phyloP scores from a whole-genome alignment of 23 tunicate species.

The Ascidia mentula region DNA sequence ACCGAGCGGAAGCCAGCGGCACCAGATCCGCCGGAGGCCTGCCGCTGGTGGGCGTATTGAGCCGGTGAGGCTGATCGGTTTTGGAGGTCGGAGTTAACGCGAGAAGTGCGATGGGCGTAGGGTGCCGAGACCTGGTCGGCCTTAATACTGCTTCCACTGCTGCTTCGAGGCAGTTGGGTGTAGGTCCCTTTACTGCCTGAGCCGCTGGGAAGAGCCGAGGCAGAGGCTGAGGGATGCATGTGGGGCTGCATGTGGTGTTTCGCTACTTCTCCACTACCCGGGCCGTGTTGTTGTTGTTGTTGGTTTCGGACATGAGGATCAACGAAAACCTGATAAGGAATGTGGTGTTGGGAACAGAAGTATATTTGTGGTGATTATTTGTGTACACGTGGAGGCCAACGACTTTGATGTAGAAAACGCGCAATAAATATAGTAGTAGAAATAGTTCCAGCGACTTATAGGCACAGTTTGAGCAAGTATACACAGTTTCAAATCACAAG shows the following conservation, averaged over 20 bases:
- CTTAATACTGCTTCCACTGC: slow-evolving; percentile 78
- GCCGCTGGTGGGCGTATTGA: slow-evolving; percentile 40
- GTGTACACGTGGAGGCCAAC: no score
- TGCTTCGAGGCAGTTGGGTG: slow-evolving; percentile 68
- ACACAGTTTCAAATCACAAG: background rate
- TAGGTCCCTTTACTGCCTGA: slow-evolving; percentile 4
- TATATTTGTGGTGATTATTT: no score
- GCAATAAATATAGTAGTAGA: no score
- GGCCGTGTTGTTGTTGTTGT: slow-evolving; percentile 6
- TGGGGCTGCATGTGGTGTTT: slow-evolving; percentile 9
- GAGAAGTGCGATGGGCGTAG: slow-evolving; percentile 52
- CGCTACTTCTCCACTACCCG: background rate
- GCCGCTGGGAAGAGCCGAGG: slow-evolving; percentile 57
- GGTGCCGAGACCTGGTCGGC: slow-evolving; percentile 30
- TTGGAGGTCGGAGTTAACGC: slow-evolving; percentile 60
- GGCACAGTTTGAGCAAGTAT: background rate
- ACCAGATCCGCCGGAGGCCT: slow-evolving; percentile 32
- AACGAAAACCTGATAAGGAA: slow-evolving; percentile 21
- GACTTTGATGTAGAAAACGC: no score
- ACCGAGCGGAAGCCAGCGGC: background rate
- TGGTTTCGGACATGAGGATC: slow-evolving; percentile 29
- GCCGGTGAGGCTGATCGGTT: slow-evolving; percentile 42
- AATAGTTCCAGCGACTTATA: background rate
- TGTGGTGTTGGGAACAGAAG: no score
- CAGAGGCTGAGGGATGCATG: slow-evolving; percentile 77